Conservation (phyloP, 2,113 vertebrate species). For the Nyctereutes procyonoides region DNA sequence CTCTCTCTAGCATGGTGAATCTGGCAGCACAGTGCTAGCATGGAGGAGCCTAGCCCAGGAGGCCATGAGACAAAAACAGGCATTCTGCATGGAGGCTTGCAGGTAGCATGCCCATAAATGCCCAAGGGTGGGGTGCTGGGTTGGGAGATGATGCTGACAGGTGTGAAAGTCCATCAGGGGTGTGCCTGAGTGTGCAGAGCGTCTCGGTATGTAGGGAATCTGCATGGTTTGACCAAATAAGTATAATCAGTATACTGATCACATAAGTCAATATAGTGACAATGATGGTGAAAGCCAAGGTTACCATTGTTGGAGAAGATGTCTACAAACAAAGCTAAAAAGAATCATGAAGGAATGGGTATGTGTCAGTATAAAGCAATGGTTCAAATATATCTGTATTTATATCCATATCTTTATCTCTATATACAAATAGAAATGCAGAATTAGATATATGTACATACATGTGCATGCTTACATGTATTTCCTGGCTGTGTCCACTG, state of each 20-base stretch:
- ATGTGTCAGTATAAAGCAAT: neutral
- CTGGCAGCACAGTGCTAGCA: neutral
- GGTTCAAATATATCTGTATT: neutral
- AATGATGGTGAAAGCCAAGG: too few species aligned
- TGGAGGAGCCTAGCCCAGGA: neutral
- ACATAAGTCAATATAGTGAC: neutral
- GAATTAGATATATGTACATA: neutral
- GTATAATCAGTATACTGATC: neutral
- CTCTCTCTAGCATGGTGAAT: neutral
- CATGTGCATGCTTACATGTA: neutral
- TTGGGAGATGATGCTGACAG: neutral
- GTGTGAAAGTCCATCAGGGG: fast-evolving
- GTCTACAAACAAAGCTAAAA: neutral
- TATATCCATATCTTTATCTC: neutral
- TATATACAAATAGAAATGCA: neutral
- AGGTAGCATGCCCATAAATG: neutral
- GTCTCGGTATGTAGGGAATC: fast-evolving
- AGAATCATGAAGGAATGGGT: neutral
- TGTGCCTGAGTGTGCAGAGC: neutral
- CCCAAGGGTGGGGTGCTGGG: too few species aligned
- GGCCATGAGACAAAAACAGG: too few species aligned
- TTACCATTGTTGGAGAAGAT: neutral
- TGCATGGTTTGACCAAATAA: neutral
- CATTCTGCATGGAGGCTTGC: neutral
- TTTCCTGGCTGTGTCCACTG: neutral